These are phyloP conservation scores for Mastigias papua DNA, from an alignment of 30 jellyfish, hydroid and myxozoan genomes.

Conservation along the genomic window DNA sequence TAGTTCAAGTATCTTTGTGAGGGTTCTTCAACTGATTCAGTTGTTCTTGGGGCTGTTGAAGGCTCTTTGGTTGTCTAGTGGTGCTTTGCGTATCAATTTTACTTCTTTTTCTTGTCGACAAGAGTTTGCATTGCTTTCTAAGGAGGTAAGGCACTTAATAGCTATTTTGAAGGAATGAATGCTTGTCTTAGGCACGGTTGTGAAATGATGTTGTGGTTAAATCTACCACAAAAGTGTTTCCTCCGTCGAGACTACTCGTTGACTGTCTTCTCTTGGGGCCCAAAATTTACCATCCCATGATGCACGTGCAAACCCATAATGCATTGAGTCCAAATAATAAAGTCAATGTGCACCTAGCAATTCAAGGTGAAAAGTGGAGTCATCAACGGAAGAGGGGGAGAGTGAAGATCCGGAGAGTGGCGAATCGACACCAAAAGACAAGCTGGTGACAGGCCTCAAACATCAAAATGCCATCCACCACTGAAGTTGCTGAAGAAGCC, in stretches of 20 bases:
- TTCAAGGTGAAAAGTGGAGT: constrained; percentile 47
- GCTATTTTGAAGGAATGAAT: too few species aligned
- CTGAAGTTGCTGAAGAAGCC: constrained; percentile 75
- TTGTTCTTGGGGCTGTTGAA: too few species aligned
- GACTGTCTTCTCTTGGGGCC: background rate
- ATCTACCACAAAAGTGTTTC: background rate
- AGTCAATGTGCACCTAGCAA: constrained; percentile 48
- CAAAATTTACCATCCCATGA: background rate
- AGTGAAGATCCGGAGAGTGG: constrained; percentile 71
- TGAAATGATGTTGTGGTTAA: too few species aligned
- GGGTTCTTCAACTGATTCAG: too few species aligned
- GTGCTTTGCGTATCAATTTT: too few species aligned
- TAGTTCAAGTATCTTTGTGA: too few species aligned
- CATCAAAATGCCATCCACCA: constrained; percentile 80
- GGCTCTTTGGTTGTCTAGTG: too few species aligned
- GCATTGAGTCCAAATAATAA: constrained; percentile 28
- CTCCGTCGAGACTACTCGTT: background rate
- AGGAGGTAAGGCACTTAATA: too few species aligned
- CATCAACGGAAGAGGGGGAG: constrained; percentile 60
- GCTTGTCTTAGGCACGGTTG: too few species aligned
- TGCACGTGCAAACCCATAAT: constrained; percentile 65
- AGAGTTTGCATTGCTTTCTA: too few species aligned
- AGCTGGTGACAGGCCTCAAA: constrained; percentile 64
- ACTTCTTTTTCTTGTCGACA: too few species aligned
- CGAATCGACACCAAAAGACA: constrained; percentile 51